Percentiles rank a stretch among this genome's conserved stretches.
Evolutionary conservation across 2,797 vertebrate genomes (phyloP).

Genomic region (Sebastes reedi): DNA sequence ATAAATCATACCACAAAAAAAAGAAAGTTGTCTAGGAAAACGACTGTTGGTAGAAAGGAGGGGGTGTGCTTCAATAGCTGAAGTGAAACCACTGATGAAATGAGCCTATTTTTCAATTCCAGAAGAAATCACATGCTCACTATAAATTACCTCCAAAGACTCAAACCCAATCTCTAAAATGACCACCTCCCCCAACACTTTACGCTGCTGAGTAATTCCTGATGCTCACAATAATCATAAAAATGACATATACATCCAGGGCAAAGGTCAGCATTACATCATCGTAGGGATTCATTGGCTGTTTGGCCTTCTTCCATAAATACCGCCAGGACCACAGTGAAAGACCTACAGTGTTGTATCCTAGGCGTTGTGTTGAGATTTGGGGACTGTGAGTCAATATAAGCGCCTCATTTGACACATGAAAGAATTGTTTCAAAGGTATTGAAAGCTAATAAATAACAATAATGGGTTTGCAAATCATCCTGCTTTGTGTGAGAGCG

Average conservation of each 20-base stretch:
- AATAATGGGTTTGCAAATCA: background rate
- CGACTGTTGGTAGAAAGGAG: background rate
- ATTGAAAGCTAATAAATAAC: constrained; percentile 27
- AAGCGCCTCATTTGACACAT: background rate
- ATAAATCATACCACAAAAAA: constrained; percentile 66
- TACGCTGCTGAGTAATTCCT: constrained; percentile 21
- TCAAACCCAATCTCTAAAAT: constrained; percentile 44
- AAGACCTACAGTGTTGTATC: constrained; percentile 5
- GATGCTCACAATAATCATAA: constrained; percentile 53
- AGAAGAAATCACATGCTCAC: constrained; percentile 7
- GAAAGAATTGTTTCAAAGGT: constrained; percentile 1
- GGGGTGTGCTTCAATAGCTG: background rate
- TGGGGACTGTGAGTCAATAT: constrained; percentile 17
- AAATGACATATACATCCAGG: constrained; percentile 49
- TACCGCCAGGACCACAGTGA: constrained; percentile 31
- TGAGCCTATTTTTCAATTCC: constrained; percentile 11
- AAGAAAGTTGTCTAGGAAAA: constrained; percentile 10
- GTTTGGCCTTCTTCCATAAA: constrained; percentile 47
- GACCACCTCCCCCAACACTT: constrained; percentile 21
- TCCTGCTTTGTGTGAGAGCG: background rate
- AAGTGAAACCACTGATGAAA: constrained; percentile 10
- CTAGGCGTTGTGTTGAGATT: background rate
- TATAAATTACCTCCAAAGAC: constrained; percentile 55
- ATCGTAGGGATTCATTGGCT: constrained; percentile 40
- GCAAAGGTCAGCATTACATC: constrained; percentile 60